Percentiles rank a stretch among this genome's conserved stretches.
These are phyloP conservation scores for Scaptomyza tumidula DNA, from an alignment of 2,888 invertebrate genomes.

Conservation along the genomic window DNA sequence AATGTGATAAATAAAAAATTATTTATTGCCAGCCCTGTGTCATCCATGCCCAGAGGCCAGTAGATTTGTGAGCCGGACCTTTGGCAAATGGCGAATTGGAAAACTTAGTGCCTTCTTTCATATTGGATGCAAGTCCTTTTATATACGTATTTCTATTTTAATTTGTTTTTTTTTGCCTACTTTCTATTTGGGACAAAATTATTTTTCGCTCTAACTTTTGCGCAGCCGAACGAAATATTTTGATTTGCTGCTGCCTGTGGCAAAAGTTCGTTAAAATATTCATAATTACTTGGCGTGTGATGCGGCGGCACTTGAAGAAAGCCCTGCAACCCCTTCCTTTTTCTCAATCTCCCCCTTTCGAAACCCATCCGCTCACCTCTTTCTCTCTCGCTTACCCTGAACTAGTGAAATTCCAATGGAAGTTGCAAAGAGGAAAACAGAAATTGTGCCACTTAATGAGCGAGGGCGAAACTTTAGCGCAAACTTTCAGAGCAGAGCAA, in stretches of 20 bases:
- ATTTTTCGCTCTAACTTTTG: slow-evolving; percentile 70
- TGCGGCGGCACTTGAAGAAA: slow-evolving; percentile 64
- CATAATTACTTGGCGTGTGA: slow-evolving; percentile 79
- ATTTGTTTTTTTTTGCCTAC: slow-evolving; percentile 36
- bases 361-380: slow-evolving; percentile 2
- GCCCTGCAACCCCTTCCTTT: neutral
- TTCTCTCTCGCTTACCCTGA: neutral
- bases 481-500: slow-evolving; percentile 62
- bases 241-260: slow-evolving; percentile 79
- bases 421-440: slow-evolving; percentile 67
- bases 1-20: slow-evolving; percentile 57
- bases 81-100: slow-evolving; percentile 6
- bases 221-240: slow-evolving; percentile 74
- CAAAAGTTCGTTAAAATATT: slow-evolving; percentile 80
- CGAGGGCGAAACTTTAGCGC: slow-evolving; percentile 68
- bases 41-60: slow-evolving; percentile 8
- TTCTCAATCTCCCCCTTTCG: neutral
- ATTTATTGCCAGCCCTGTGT: slow-evolving; percentile 48
- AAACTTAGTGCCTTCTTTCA: slow-evolving; percentile 34
- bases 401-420: slow-evolving; percentile 32
- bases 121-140: slow-evolving; percentile 33
- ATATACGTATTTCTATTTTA: slow-evolving; percentile 6
- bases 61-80: slow-evolving; percentile 24
- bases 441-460: slow-evolving; percentile 79
- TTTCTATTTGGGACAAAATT: slow-evolving; percentile 68